Evolutionary conservation across 1,140 invertebrate genomes (phyloP), one percentile per base, ranked within the genome.

Genomic region (Eupeodes corollae): DNA sequence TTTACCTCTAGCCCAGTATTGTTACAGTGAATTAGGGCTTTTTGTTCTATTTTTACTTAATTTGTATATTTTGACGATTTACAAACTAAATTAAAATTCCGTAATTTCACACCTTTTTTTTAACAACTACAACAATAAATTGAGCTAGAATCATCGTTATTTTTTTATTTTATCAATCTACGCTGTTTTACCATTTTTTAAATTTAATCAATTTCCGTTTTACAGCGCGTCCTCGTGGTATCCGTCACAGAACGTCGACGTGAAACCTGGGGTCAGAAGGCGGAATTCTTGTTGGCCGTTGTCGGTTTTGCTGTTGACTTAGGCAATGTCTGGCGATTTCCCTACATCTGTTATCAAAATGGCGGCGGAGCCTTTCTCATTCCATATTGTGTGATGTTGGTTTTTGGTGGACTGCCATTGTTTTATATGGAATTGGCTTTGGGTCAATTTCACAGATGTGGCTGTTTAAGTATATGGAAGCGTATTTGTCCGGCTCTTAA

Each of bases 401-500:
- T 93, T 38, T 86, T 95, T 55, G 90, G 89, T 6, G 92, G 92
- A 9, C 75, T 96, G 11, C 92, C 92, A 1, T 74, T 97, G 16
- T 96, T 95, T 70, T 94, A 92, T 69, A 86, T 96, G 86, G 92
- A 96, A 70, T 64, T 95, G 53, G 88, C 91, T 2, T 70, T 96
- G 44, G 92, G 92, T 13, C 92, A 93, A 64, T 92, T 90, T 72
- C 88, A 93, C 70, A 79, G 88, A 14, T 88, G 86, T 58, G 91
- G 91, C 16, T 93, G 91, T 59, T 75, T 94, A 19, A 89, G 88
- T n/a, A 83, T 94, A 41, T 95, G 95, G 90, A 88, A 86, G 53
- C 78, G 88, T 55, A 91, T 98, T 56, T 97, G 93, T 70, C 95
- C 95, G 0, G 86, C 94, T 30, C 79, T 98, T 26, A 97, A 98